Conservation (phyloP, 2,888 invertebrate species). For the Cephus nigrinus region DNA sequence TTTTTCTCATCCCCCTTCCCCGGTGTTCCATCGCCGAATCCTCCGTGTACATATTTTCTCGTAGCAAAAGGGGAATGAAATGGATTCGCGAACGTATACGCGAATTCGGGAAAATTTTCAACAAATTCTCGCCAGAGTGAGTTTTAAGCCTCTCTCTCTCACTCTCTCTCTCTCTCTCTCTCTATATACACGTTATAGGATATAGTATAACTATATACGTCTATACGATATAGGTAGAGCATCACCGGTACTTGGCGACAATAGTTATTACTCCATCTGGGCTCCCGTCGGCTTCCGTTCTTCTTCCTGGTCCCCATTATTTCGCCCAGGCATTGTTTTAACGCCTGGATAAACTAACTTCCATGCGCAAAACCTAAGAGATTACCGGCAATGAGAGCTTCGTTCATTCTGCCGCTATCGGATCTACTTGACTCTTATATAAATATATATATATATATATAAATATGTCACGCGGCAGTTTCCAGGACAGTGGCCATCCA, state of each 20-base stretch:
- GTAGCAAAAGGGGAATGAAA: neutral
- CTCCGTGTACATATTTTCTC: neutral
- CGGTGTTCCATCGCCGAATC: neutral
- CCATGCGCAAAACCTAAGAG: slow-evolving; percentile 1
- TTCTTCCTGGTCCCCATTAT: slow-evolving; percentile 18
- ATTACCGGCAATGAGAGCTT: neutral
- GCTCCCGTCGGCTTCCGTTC: neutral
- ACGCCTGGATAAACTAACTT: slow-evolving; percentile 33
- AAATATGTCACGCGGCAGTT: too few species aligned
- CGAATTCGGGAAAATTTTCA: neutral
- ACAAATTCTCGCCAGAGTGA: neutral
- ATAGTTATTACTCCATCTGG: slow-evolving; percentile 11
- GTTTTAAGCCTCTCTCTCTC: neutral
- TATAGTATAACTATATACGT: neutral
- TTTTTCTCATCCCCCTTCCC: neutral
- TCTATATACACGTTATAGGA: neutral
- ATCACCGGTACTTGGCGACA: slow-evolving; percentile 13
- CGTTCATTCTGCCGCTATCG: neutral
- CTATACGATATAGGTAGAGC: neutral
- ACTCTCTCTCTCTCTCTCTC: too few species aligned
- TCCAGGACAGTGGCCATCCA: too few species aligned
- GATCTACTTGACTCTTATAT: neutral
- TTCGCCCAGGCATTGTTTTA: slow-evolving; percentile 29
- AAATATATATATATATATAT: neutral
- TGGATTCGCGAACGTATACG: neutral